phyloP scores from a whole-genome alignment of 2,113 vertebrate genomes.

The Otus sunia region DNA sequence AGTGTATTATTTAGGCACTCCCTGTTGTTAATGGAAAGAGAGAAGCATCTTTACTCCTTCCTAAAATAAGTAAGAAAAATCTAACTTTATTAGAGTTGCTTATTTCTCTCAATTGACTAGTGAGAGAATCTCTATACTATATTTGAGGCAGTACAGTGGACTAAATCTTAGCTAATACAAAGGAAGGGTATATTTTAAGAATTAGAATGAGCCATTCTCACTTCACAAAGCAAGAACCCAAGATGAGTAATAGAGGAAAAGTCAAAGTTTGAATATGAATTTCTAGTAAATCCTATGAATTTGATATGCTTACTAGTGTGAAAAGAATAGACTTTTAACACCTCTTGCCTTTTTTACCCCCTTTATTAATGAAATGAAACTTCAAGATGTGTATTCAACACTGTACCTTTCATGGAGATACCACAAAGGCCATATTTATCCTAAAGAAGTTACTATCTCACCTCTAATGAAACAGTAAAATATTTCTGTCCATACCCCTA shows the following conservation, averaged over 20 bases:
- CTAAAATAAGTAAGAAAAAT: constrained; percentile 7
- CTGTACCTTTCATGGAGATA: background rate
- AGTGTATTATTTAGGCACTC: background rate
- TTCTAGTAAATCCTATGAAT: background rate
- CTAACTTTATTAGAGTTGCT: background rate
- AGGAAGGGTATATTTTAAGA: background rate
- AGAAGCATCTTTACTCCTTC: background rate
- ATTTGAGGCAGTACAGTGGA: background rate
- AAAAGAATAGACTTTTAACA: background rate
- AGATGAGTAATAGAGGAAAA: background rate
- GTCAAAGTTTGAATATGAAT: background rate
- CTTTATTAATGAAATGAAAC: background rate
- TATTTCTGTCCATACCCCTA: background rate
- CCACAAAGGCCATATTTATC: background rate
- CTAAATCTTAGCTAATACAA: background rate
- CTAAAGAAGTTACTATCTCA: background rate
- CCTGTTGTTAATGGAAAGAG: background rate
- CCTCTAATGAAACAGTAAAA: background rate
- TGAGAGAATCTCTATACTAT: background rate
- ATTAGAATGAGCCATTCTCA: background rate
- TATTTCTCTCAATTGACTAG: background rate
- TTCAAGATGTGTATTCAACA: background rate
- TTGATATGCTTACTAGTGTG: background rate
- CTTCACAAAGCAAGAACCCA: background rate
- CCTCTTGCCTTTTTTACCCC: background rate